Evolutionary conservation across 2,113 vertebrate species (phyloP).

Genomic region (Tupaia tana): DNA sequence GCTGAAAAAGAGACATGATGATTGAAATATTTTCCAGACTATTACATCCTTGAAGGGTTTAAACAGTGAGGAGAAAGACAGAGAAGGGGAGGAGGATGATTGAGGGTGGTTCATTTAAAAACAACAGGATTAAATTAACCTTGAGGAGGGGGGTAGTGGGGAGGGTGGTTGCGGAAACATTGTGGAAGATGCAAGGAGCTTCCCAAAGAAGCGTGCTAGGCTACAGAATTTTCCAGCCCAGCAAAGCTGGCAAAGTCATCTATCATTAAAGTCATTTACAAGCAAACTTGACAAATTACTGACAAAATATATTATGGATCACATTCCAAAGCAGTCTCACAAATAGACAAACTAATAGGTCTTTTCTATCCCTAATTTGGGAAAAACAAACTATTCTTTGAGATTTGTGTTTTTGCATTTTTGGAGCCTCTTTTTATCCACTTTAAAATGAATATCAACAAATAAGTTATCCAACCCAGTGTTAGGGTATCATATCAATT

Average conservation of each 20-base stretch:
- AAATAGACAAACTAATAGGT: slow-evolving; percentile 29
- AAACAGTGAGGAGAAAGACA: slow-evolving; percentile 53
- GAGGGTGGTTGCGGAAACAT: not conserved
- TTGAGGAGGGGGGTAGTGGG: not conserved
- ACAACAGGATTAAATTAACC: slow-evolving; percentile 77
- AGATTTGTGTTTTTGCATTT: slow-evolving; percentile 21
- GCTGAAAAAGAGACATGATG: slow-evolving; percentile 61
- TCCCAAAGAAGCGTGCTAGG: slow-evolving; percentile 41
- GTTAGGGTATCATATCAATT: not conserved
- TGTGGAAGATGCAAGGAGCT: slow-evolving; percentile 59
- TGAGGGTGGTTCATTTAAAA: slow-evolving; percentile 72
- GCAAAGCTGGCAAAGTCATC: slow-evolving; percentile 68
- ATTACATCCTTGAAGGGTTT: slow-evolving; percentile 71
- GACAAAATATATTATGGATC: slow-evolving; percentile 58
- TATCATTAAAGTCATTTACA: slow-evolving; percentile 76
- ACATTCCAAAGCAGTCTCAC: slow-evolving; percentile 31
- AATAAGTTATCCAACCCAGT: not conserved
- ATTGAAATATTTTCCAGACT: slow-evolving; percentile 76
- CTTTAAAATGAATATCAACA: slow-evolving; percentile 54
- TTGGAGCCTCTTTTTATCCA: not conserved
- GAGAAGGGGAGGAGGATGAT: slow-evolving; percentile 62
- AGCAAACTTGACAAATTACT: slow-evolving; percentile 73
- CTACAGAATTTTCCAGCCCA: slow-evolving; percentile 48
- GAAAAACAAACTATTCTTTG: not conserved
- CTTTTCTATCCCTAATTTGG: slow-evolving; percentile 22